Evolutionary conservation across 2,797 vertebrate species (phyloP), one percentile per base, ranked within the genome.

Genomic region (Danio tinwini): DNA sequence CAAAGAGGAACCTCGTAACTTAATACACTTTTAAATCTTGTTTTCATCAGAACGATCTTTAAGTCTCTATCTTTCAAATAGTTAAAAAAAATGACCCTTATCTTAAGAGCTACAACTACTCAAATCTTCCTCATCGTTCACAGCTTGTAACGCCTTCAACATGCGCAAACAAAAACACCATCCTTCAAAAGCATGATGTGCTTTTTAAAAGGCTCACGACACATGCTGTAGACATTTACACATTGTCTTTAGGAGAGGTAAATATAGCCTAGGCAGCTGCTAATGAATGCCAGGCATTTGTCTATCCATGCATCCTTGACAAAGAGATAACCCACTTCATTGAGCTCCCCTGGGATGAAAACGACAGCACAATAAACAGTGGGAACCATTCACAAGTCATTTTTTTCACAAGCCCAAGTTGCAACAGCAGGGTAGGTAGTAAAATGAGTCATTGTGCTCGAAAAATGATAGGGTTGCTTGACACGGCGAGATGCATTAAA

Each of bases 261-360:
- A 80, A 80, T 73, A 80, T 61, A 72, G 67, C 68, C 7, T 65
- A 17, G 67, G 61, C 73, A 71, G 73, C 52, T 71, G 58, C 53
- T 42, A 21, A 2, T 52, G 79, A 74, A 63, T 10, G 47, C 71
- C 59, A 61, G 55, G 44, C 42, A 0, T 39, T 74, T 74, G 56
- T 62, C 55, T 62, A 50, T 64, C 49, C 21, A 55, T 56, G 7
- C 39, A 69, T 59, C 63, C 29, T 62, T 76, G 73, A 81, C 79
- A 72, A 76, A 67, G 64, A 75, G 73, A 81, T 76, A 70, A 68
- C 55, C 39, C 76, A 71, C 78, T 81, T 78, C 45, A 56, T n/a
- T 49, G 59, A 45, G 39, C 14, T 64, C 72, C 53, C 71, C 21
- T 52, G 55, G 70, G 70, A 68, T 37, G 1, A 70, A 73, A 77